Percentiles rank a stretch among this genome's conserved stretches.
Evolutionary conservation across 2,888 invertebrate genomes (phyloP).

Genomic region (Microchrysa polita): DNA sequence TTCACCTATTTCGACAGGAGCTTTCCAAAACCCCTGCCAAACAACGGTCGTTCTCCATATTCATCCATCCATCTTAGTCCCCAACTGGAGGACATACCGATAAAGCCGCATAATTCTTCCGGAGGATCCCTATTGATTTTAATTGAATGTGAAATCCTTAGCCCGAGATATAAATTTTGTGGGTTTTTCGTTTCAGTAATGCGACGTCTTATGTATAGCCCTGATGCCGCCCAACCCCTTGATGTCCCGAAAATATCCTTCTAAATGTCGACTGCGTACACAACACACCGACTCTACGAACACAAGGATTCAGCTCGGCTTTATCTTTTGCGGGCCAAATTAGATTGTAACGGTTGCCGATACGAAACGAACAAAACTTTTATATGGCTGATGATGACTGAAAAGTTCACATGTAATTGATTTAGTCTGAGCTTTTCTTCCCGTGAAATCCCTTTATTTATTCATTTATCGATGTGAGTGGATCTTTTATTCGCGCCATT

Average conservation of each 20-base stretch:
- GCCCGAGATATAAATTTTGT: slow-evolving; percentile 33
- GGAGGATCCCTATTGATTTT: slow-evolving; percentile 1
- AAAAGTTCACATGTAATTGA: slow-evolving; percentile 11
- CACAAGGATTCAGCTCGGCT: background rate
- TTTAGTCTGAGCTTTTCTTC: background rate
- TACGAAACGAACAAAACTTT: background rate
- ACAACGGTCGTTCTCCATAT: no score
- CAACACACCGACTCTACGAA: background rate
- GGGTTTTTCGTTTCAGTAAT: slow-evolving; percentile 33
- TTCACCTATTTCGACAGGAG: no score
- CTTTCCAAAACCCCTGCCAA: background rate
- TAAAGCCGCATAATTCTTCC: background rate
- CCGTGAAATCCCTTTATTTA: slow-evolving; percentile 3
- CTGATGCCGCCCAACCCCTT: background rate
- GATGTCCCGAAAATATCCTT: background rate
- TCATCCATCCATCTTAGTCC: slow-evolving; percentile 7
- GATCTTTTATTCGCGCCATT: background rate
- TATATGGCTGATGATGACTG: slow-evolving; percentile 2
- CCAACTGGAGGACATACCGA: background rate
- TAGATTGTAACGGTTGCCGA: slow-evolving; percentile 3
- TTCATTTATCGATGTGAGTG: slow-evolving; percentile 2
- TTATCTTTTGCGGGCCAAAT: background rate
- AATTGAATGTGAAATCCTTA: slow-evolving; percentile 25
- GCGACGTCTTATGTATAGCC: slow-evolving; percentile 12
- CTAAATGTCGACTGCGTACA: background rate